Base-by-base conservation (phyloP, 2,888 invertebrate genomes). In the Torymus auratus region DNA sequence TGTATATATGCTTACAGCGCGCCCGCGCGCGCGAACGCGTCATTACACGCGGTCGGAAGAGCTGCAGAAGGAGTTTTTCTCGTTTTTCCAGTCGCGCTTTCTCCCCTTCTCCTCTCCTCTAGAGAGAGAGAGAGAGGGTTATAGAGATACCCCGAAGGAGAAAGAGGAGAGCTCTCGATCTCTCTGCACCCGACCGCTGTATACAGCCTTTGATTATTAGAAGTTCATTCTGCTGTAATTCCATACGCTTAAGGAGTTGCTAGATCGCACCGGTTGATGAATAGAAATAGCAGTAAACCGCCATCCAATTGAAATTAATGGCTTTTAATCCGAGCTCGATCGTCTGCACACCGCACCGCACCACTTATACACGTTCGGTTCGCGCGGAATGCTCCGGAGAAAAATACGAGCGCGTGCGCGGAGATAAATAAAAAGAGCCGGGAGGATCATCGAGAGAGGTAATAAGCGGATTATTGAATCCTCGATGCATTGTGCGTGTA, bases 261-360 rank as follows among this genome's bases (percentile, higher is more conserved):
- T n/a, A 56, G 58, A 10, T 50, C 41, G 60, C 58, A 14, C 52
- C 23, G 53, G 14, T 52, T 70, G 74, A 80, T 73, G 80, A 80
- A 80, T 80, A 58, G 65, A 75, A 80, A 60, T 75, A 60, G 62
- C 69, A 74, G 62, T 69, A 80, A 56, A 68, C 68, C 69, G 23
- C 50, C 55, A 23, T 15, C 65, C 80, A 55, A 80, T 80, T 75
- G 70, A 80, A 75, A 80, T 80, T 80, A 71, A 80, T 71, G 65
- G 65, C 71, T 70, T 71, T 70, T 60, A 70, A 80, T 75, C 53
- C 20, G 13, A 4, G 17, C 41, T 41, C 7, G 41, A 41, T 41
- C 41, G 41, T 41, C 41, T 41, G 41, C 41, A 0, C 5, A 5
- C 12, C 13, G 7, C 4, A 52, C 15, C 3, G 50, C 17, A 7